Base-by-base conservation (phyloP, 1,140 invertebrate species). In the Drosophila chauvacae region DNA sequence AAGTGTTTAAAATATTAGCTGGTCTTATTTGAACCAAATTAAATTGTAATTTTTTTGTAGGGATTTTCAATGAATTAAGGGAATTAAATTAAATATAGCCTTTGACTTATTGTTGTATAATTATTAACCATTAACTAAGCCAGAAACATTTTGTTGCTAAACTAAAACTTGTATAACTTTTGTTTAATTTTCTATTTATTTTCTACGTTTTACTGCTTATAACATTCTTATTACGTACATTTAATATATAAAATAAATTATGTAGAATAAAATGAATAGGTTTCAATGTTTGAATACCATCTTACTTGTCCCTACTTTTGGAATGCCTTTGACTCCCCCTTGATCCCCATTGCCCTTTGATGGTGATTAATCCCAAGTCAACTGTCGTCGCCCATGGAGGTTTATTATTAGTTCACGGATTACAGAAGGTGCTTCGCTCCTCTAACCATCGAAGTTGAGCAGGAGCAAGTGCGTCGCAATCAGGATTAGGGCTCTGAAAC, bases 331-430 rank as follows among this genome's bases (percentile, higher is more conserved):
- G 14, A 37, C 35, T 39, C 6, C 37, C 6, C 14, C 37, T 16
- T 39, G 1, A 42, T 18, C 5, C 10, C 20, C 6, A 13, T 47
- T 58, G 10, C 4, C 28, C 53, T 60, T 60, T 61, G 23, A 37
- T 37, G 13, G 20, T 28, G 30, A 65, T 45, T 65, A 65, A 37
- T 26, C 16, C 62, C 16, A 23, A 35, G 30, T 9, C 30, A 11
- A 7, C 11, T 53, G n/a, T 35, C 28, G 3, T 18, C 39, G 13
- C 10, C 11, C 6, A 33, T 64, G 3, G 7, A 33, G 11, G 63
- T 61, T 30, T 61, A 66, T 47, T 61, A 48, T 48, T 30, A 23
- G 61, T 11, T 42, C 3, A 14, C 2, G 33, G 23, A 53, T 53
- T 53, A 39, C 16, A 28, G 13, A 33, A n/a, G 0, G 30, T 20